Evolutionary conservation across 1,140 invertebrate genomes (phyloP).

Genomic region (Conus betulinus): DNA sequence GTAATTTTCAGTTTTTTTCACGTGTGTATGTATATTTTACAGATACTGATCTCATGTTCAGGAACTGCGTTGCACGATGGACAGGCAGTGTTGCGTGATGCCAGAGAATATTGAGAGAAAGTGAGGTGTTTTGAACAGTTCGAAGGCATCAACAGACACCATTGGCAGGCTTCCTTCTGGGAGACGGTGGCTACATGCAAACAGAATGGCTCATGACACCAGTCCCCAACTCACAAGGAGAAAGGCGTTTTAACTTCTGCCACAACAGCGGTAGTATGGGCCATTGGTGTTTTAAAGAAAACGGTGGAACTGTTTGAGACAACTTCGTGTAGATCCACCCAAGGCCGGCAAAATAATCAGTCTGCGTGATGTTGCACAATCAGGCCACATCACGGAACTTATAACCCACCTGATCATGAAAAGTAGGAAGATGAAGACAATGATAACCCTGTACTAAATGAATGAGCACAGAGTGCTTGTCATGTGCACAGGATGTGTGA

Average conservation of each 20-base stretch:
- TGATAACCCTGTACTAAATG: no score
- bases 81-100: slow-evolving; percentile 34
- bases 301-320: neutral
- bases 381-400: slow-evolving; percentile 11
- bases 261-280: neutral
- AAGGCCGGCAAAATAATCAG: slow-evolving; percentile 18
- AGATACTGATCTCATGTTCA: slow-evolving; percentile 11
- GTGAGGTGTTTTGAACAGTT: slow-evolving; percentile 29
- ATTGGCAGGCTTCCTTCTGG: slow-evolving; percentile 27
- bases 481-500: no score
- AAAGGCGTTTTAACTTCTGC: neutral
- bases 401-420: neutral
- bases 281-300: slow-evolving; percentile 1
- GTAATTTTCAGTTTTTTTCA: neutral
- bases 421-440: no score
- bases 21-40: neutral
- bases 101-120: slow-evolving; percentile 33
- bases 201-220: slow-evolving; percentile 36
- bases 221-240: neutral
- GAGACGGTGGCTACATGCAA: slow-evolving; percentile 32
- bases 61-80: neutral
- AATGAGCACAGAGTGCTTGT: no score
- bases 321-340: slow-evolving; percentile 4
- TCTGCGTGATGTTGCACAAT: slow-evolving; percentile 33
- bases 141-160: slow-evolving; percentile 28